Conservation (phyloP, 2,797 vertebrate genomes). For the Ibycter americanus region DNA sequence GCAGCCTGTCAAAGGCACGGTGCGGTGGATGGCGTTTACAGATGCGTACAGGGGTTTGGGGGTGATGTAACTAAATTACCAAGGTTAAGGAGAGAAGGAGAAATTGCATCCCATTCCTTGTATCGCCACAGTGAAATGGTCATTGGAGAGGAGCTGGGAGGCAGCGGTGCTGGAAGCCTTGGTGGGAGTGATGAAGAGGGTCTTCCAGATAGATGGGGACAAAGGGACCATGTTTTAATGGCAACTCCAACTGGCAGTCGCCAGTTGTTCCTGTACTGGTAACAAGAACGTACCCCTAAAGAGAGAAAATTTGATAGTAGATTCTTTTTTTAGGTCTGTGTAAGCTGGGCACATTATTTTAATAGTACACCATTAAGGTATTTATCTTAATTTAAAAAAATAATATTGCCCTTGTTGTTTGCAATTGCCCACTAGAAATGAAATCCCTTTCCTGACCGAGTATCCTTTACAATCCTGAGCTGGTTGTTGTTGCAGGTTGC, state of each 20-base stretch:
- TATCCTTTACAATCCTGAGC: conserved; percentile 2
- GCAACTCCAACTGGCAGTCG: background rate
- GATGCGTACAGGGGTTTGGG: background rate
- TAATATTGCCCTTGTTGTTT: conserved; percentile 65
- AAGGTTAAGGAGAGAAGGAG: background rate
- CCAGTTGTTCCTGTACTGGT: background rate
- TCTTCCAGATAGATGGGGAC: background rate
- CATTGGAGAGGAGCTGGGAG: rapidly evolving
- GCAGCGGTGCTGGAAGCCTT: rapidly evolving
- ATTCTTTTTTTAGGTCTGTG: background rate
- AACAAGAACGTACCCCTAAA: background rate
- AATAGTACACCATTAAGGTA: conserved; percentile 46
- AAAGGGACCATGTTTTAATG: background rate
- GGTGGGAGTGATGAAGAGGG: background rate
- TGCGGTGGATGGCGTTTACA: rapidly evolving
- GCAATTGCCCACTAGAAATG: conserved; percentile 36
- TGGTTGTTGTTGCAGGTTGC: conserved; percentile 51
- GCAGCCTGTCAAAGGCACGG: rapidly evolving
- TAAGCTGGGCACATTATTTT: conserved; percentile 34
- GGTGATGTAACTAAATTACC: background rate
- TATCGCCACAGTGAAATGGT: background rate
- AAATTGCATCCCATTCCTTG: background rate
- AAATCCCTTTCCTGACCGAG: conserved; percentile 33
- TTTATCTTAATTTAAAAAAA: conserved; percentile 65
- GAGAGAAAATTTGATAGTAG: conserved; percentile 4